Percentiles rank a stretch among this genome's conserved stretches.
Conservation (phyloP, 2,888 invertebrate species). For the Hydroisotoma schaefferi region DNA sequence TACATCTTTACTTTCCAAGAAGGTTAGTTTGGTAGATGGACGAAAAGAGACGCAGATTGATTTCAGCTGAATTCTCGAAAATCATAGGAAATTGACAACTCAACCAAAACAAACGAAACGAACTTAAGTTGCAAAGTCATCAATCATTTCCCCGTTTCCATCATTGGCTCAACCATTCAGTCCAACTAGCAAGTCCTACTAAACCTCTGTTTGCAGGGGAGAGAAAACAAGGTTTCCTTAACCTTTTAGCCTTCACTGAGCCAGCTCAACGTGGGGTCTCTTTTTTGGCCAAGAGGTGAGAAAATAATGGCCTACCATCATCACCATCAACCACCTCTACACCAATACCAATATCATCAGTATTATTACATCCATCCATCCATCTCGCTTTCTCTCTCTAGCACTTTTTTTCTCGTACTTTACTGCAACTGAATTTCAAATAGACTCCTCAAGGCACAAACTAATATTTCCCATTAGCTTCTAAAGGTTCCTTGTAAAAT, state of each 20-base stretch:
- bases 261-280: background rate
- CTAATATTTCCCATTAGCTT: too few relatives aligned
- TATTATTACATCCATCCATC: too few relatives aligned
- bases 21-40: background rate
- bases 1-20: too few relatives aligned
- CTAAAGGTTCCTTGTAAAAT: too few relatives aligned
- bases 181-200: background rate
- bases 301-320: too few relatives aligned
- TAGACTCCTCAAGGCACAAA: too few relatives aligned
- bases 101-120: slow-evolving; percentile 8
- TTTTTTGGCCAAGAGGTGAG: too few relatives aligned
- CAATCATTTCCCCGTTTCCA: slow-evolving; percentile 10
- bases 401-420: too few relatives aligned
- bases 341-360: too few relatives aligned
- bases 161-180: background rate
- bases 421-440: too few relatives aligned
- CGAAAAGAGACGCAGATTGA: slow-evolving; percentile 6
- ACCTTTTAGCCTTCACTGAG: slow-evolving; percentile 6
- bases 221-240: slow-evolving; percentile 5
- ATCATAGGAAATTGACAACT: slow-evolving; percentile 15
- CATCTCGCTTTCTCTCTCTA: too few relatives aligned
- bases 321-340: too few relatives aligned
- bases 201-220: background rate
- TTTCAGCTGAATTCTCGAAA: slow-evolving; percentile 9
- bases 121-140: slow-evolving; percentile 8